Base-by-base conservation (phyloP, 2,113 vertebrate species). In the Gavia stellata region DNA sequence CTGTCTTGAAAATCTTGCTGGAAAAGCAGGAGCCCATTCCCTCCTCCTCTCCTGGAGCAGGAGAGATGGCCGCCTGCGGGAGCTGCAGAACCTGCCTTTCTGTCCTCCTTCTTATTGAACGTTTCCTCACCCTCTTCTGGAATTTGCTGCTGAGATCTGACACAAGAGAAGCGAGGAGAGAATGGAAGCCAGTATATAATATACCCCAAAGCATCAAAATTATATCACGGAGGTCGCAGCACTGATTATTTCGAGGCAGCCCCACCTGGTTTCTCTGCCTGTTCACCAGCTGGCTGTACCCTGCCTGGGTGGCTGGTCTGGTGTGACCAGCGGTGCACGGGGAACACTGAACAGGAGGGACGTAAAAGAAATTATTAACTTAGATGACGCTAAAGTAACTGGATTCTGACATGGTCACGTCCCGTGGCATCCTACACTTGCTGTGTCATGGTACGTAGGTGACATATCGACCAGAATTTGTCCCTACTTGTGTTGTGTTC, bases 241-340 rank as follows among this genome's bases (percentile, higher is more conserved):
- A 7, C 15, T 34, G 65, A 2, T 14, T 17, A 20, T 73, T 63
- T 42, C 45, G 6, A 14, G 28, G 52, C 44, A 75, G 68, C 36
- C 33, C 45, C 10, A 14, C 49, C n/a, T 7, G 45, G 25, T 53
- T 67, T 36, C 82, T 33, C n/a, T 38, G 19, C 58, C 21, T 4
- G 1, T 26, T 47, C 45, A 3, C n/a, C 59, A 19, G 12, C 2
- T 42, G 2, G 36, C 55, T 12, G 0, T 18, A n/a, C 23, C 47
- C 15, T 12, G 15, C 50, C n/a, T 14, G 50, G 38, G 16, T 15
- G 40, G 40, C 71, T 56, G 79, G 17, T 31, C 50, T 14, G 2
- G 23, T 53, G 10, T 44, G 77, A 31, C 56, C 52, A 10, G 40
- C 7, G 14, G 34, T 40, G 18, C n/a, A 12, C 36, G 21, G 47